Conservation (phyloP, 1,140 invertebrate species). For the Pseudoatta argentina region DNA sequence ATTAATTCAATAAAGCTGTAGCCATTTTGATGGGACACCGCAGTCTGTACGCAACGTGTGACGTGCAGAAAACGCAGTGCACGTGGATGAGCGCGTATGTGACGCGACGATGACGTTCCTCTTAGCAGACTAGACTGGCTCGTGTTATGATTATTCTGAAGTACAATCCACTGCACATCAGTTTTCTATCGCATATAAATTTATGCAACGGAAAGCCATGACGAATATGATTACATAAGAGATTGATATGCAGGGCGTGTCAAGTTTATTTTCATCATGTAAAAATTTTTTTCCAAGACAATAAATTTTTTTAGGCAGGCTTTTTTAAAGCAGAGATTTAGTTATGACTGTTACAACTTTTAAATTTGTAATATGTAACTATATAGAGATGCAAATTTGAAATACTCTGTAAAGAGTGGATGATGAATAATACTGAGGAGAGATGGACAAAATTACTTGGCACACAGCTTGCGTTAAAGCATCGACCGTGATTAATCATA, state of each 20-base stretch:
- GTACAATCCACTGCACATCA: background rate
- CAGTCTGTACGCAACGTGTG: constrained; percentile 19
- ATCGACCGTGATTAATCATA: constrained; percentile 22
- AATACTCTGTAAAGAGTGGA: background rate
- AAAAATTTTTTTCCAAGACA: constrained; percentile 47
- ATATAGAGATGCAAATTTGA: background rate
- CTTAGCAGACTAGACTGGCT: background rate
- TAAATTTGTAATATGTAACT: background rate
- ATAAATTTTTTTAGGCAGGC: background rate
- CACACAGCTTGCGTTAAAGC: constrained; percentile 38
- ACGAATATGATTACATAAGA: constrained; percentile 3
- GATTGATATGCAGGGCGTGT: background rate
- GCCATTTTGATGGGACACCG: constrained; percentile 24
- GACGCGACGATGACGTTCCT: background rate
- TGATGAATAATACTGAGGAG: background rate
- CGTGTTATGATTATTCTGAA: background rate
- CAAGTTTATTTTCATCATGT: background rate
- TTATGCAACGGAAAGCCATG: background rate
- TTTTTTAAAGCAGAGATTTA: background rate
- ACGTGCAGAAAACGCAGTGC: constrained; percentile 8
- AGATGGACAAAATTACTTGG: constrained; percentile 30
- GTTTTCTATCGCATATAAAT: background rate
- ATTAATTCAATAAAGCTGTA: constrained; percentile 25
- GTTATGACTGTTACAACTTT: background rate
- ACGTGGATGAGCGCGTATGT: constrained; percentile 44